Base-by-base conservation (phyloP, 2,797 vertebrate genomes). In the Etheostoma perlongum region DNA sequence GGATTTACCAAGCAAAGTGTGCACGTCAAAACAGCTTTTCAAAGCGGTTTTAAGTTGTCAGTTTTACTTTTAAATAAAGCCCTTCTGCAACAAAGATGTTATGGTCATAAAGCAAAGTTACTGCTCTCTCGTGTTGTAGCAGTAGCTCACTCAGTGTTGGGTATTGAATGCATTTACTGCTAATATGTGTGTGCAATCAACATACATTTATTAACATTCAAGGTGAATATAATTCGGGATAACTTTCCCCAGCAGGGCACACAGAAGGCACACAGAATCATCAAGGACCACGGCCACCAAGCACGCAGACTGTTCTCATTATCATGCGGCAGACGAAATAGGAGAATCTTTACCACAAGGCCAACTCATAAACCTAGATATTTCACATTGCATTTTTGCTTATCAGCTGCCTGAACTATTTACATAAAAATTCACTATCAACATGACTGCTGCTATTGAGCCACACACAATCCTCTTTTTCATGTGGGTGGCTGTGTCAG, bases 251-350 rank as follows among this genome's bases (percentile, higher is more conserved):
- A 25, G 8, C 4, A 16, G 5, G n/a, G 18, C 19, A 47, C 25
- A 33, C 8, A 3, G 16, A 44, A 52, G 25, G 16, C 27, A 44
- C 27, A 15, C 44, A 23, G 10, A 44, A 49, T 70, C 33, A 42
- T 62, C 6, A 36, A 48, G 14, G 66, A 69, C n/a, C 67, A 18
- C 42, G 62, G 30, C 46, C 67, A 57, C 19, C 67, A 44, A 30
- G 21, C 0, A 55, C 27, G 1, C 42, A 25, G 21, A 18, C 72
- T 59, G 12, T 42, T 15, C 21, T 15, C 44, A 33, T 21, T 44
- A 42, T n/a, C 16, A 1, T 48, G 27, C 55, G 65, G 11, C 30
- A 62, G 47, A 52, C 2, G 3, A 51, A 21, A 44, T 23, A 51
- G 30, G 53, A 64, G 18, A 21, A 36, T 9, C 42, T 49, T 60